Evolutionary conservation across 2,113 vertebrate species (phyloP).

Genomic region (Bungarus multicinctus): DNA sequence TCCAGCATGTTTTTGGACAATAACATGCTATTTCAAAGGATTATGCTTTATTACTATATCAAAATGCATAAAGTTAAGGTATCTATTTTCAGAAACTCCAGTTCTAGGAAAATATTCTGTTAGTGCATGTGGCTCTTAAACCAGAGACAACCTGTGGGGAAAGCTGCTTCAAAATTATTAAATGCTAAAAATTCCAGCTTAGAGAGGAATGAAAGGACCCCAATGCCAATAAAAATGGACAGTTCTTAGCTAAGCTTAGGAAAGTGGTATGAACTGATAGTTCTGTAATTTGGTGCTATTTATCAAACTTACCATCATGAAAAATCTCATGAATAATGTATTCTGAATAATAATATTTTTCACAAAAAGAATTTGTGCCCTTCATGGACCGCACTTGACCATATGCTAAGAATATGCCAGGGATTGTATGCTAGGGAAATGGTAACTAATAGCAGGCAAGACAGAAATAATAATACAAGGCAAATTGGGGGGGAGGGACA

Average conservation of each 20-base stretch:
- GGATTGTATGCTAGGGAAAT: not conserved
- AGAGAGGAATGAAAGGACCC: not conserved
- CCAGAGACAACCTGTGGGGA: not conserved
- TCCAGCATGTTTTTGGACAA: not conserved
- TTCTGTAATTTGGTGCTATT: not conserved
- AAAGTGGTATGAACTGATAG: not conserved
- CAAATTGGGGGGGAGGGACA: not conserved
- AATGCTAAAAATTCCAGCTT: not conserved
- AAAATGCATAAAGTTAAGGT: not conserved
- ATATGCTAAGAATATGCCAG: not conserved
- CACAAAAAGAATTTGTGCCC: not conserved
- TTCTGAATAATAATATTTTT: not conserved
- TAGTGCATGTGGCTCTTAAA: not conserved
- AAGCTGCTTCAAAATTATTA: not conserved
- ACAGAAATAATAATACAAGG: not conserved
- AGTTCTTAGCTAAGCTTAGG: not conserved
- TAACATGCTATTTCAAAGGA: not conserved
- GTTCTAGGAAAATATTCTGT: not conserved
- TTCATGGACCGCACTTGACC: not conserved
- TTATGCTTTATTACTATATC: not conserved
- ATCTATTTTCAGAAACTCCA: not conserved
- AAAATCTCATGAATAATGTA: not conserved
- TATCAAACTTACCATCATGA: not conserved
- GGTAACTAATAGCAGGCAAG: not conserved
- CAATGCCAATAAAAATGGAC: not conserved